phyloP scores from a whole-genome alignment of 2,113 vertebrate species.

The Psittacula cyanocephala region DNA sequence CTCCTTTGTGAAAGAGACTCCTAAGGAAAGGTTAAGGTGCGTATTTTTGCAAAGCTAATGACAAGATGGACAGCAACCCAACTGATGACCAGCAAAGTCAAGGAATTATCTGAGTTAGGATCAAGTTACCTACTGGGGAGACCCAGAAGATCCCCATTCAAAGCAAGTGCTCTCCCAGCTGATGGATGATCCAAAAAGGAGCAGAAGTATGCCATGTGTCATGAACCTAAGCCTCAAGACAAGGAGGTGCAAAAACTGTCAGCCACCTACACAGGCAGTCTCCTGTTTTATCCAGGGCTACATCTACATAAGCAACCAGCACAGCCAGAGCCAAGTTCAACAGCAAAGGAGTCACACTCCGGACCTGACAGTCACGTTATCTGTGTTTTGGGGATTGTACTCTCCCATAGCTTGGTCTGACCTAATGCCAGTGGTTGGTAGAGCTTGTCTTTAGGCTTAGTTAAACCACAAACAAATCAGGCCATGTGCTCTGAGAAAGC shows the following conservation, averaged over 20 bases:
- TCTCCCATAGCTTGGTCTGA: background rate
- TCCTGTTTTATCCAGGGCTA: background rate
- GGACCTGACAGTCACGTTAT: accelerated
- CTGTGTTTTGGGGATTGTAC: background rate
- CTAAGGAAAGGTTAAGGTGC: background rate
- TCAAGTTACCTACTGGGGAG: background rate
- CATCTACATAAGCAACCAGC: accelerated
- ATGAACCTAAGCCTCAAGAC: background rate
- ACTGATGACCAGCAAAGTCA: background rate
- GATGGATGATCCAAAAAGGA: background rate
- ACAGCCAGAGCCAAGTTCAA: background rate
- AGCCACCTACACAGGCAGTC: background rate
- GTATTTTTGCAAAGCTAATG: background rate
- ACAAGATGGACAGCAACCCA: background rate
- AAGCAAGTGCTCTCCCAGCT: background rate
- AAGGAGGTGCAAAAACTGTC: background rate
- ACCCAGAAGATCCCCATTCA: background rate
- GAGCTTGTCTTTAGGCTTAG: background rate
- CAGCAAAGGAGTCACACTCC: background rate
- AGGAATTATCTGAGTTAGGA: background rate
- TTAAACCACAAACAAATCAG: background rate
- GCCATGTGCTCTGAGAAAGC: background rate
- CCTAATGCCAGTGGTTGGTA: background rate
- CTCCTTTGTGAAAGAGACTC: background rate
- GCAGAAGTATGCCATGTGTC: background rate